Percentiles rank a stretch among this genome's conserved stretches.
These are phyloP conservation scores for Miniopterus natalensis DNA, from an alignment of 2,113 vertebrate genomes.

Conservation along the genomic window DNA sequence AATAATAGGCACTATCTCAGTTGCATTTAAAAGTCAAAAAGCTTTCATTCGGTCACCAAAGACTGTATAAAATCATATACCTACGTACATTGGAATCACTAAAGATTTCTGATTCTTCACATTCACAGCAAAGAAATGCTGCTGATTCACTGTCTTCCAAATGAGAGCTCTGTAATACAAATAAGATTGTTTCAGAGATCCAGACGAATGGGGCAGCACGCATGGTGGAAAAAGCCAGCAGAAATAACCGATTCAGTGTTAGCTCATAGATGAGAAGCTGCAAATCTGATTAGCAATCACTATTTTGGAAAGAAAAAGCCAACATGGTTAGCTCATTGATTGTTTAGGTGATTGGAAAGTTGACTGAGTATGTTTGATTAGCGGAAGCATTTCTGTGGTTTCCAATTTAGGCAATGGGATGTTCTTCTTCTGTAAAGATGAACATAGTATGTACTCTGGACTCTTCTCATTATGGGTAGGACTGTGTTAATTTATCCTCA, in stretches of 20 bases:
- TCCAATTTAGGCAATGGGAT: conserved; percentile 29
- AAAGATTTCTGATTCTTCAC: conserved; percentile 85
- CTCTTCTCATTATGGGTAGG: conserved; percentile 12
- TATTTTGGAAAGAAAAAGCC: conserved; percentile 59
- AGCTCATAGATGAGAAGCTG: conserved; percentile 67
- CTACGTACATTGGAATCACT: conserved; percentile 84
- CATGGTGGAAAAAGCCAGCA: conserved; percentile 63
- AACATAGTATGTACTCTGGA: neutral
- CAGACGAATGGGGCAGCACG: conserved; percentile 17
- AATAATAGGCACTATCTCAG: conserved; percentile 32
- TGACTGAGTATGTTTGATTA: conserved; percentile 32
- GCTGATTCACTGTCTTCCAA: conserved; percentile 85
- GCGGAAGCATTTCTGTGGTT: conserved; percentile 65
- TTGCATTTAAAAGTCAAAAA: neutral
- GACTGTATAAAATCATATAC: conserved; percentile 77
- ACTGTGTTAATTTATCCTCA: conserved; percentile 42
- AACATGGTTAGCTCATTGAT: neutral
- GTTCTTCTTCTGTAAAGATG: conserved; percentile 28
- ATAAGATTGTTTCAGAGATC: conserved; percentile 79
- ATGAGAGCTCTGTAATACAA: conserved; percentile 84
- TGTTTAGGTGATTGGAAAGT: conserved; percentile 24
- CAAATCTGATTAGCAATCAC: conserved; percentile 58
- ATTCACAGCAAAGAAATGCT: conserved; percentile 83
- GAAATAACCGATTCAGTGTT: conserved; percentile 68
- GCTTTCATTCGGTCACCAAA: conserved; percentile 60